phyloP scores from a whole-genome alignment of 37 sponge, comb jelly and placozoan species.

The Chondrilla cf. caribensis region DNA sequence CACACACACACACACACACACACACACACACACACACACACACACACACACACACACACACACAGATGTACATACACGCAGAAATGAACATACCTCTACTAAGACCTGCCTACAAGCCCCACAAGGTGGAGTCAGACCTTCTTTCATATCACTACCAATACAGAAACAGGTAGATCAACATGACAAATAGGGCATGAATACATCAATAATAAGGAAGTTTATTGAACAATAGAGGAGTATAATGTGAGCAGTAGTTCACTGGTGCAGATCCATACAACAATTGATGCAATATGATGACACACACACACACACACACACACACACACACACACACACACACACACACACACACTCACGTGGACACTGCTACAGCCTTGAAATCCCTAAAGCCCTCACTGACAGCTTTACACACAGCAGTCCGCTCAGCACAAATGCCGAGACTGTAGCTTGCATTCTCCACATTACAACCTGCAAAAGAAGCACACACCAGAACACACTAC shows the following conservation, averaged over 20 bases:
- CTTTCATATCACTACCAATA: conserved; percentile 56
- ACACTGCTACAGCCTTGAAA: conserved; percentile 75
- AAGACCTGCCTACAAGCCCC: conserved; percentile 87
- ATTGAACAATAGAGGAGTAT: too few relatives aligned
- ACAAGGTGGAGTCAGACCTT: conserved; percentile 68
- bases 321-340: conserved; percentile 5
- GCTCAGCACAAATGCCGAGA: conserved; percentile 81
- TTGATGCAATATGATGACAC: not conserved
- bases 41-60: not conserved
- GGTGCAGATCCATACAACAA: too few relatives aligned
- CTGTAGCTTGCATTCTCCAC: conserved; percentile 90
- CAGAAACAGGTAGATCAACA: too few relatives aligned
- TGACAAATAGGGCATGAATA: too few relatives aligned
- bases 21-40: conserved; percentile 12
- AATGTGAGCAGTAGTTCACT: too few relatives aligned
- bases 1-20: conserved; percentile 17
- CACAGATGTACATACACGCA: not conserved
- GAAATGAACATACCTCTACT: conserved; percentile 34
- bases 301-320: not conserved
- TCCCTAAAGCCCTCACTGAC: conserved; percentile 81
- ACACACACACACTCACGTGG: conserved; percentile 51
- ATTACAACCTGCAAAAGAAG: conserved; percentile 81
- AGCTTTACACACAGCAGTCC: conserved; percentile 81
- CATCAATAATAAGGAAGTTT: too few relatives aligned
- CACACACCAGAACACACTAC: too few relatives aligned